These are phyloP conservation scores for Phrynocephalus vlangalii DNA, from an alignment of 2,797 vertebrate genomes.

Conservation along the genomic window DNA sequence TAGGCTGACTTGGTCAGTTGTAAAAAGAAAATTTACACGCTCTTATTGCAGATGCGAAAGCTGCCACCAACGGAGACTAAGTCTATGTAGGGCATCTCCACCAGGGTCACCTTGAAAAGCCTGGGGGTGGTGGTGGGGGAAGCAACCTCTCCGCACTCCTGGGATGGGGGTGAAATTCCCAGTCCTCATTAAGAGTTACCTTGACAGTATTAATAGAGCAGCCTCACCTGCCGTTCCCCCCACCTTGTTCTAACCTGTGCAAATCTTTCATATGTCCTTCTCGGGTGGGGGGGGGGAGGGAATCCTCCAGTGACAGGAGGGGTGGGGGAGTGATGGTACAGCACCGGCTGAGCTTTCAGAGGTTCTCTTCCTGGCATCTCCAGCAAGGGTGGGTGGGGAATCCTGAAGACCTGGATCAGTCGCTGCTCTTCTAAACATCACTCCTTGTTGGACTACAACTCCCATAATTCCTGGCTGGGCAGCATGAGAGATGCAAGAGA, in stretches of 20 bases:
- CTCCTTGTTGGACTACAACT: too few species aligned
- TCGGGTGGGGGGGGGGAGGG: too few species aligned
- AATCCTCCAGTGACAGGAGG: too few species aligned
- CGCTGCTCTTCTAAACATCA: too few species aligned
- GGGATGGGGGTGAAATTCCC: constrained; percentile 55
- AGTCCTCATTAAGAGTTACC: constrained; percentile 63
- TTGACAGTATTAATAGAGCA: constrained; percentile 60
- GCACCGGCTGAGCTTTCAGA: too few species aligned
- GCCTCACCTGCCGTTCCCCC: neutral
- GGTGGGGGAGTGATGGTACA: too few species aligned
- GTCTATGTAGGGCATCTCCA: neutral
- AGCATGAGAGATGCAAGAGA: too few species aligned
- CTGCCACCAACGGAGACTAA: accelerated
- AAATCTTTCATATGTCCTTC: neutral
- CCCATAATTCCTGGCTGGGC: too few species aligned
- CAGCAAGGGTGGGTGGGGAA: too few species aligned
- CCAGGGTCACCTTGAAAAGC: constrained; percentile 29
- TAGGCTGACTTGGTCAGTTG: neutral
- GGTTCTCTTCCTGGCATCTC: too few species aligned
- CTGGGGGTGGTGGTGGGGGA: neutral
- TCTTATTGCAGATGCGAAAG: neutral
- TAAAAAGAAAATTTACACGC: too few species aligned
- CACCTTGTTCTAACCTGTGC: neutral
- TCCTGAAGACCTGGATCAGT: too few species aligned
- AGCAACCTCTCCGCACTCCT: neutral